Percentiles rank a stretch among this genome's conserved stretches.
phyloP scores from a whole-genome alignment of 2,797 vertebrate species.

The Molossus molossus region DNA sequence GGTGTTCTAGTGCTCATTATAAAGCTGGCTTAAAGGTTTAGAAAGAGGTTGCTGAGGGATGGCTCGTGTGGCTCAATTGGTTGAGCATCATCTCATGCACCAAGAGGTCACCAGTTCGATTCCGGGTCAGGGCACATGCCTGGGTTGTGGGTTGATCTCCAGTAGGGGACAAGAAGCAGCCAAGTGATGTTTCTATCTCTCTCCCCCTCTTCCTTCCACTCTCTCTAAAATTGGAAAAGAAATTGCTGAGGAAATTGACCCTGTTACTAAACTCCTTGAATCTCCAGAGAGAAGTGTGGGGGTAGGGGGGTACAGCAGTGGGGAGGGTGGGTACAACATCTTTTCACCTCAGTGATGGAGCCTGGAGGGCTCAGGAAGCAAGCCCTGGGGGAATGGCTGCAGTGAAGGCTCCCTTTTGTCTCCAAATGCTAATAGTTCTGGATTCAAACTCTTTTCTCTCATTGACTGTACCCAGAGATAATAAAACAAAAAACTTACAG shows the following conservation, averaged over 20 bases:
- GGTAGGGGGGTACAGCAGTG: background rate
- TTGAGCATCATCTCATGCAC: too few relatives aligned
- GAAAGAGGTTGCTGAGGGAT: constrained; percentile 18
- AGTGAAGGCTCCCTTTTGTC: constrained; percentile 81
- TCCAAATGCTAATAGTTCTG: constrained; percentile 84
- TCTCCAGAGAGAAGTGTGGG: background rate
- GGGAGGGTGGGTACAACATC: background rate
- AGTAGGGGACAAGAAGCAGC: too few relatives aligned
- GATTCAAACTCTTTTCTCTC: constrained; percentile 85
- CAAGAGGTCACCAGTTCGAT: too few relatives aligned
- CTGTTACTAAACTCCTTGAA: constrained; percentile 23
- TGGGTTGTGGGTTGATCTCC: too few relatives aligned
- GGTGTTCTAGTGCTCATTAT: background rate
- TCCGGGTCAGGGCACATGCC: too few relatives aligned
- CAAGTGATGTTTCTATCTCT: too few relatives aligned
- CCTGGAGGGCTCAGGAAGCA: background rate
- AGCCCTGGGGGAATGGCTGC: background rate
- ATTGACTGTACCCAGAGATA: constrained; percentile 84
- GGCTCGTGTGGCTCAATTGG: too few relatives aligned
- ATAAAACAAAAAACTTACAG: constrained; percentile 86
- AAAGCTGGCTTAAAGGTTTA: constrained; percentile 22
- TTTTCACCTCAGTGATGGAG: background rate
- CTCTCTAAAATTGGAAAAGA: too few relatives aligned
- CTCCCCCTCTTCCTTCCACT: too few relatives aligned
- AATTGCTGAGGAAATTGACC: background rate